Conservation (phyloP, 2,888 invertebrate species). For the Drosophila subquinaria region DNA sequence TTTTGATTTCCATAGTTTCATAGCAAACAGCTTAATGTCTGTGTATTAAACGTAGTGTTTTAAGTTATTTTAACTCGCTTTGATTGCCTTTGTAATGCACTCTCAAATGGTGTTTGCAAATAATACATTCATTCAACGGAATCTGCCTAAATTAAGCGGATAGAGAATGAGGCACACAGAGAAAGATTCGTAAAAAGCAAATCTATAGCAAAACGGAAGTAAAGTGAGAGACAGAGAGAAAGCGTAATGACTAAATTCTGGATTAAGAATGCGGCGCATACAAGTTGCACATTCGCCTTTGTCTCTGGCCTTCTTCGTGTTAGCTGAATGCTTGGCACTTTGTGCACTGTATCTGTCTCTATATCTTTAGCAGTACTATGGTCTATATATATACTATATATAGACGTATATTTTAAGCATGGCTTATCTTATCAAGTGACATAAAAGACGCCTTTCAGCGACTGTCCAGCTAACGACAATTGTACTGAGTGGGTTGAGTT, state of each 20-base stretch:
- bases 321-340: constrained; percentile 29
- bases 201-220: constrained; percentile 63
- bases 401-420: constrained; percentile 79
- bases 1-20: neutral
- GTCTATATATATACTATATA: constrained; percentile 46
- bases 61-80: neutral
- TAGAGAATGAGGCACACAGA: constrained; percentile 2
- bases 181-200: constrained; percentile 45
- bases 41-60: too few species aligned
- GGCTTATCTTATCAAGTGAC: constrained; percentile 79
- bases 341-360: constrained; percentile 42
- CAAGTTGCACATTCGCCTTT: constrained; percentile 77
- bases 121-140: constrained; percentile 36
- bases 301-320: constrained; percentile 54
- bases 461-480: constrained; percentile 67
- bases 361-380: constrained; percentile 17
- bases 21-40: constrained; percentile 2
- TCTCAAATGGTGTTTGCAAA: constrained; percentile 26
- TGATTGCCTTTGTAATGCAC: constrained; percentile 44
- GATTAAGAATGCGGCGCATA: constrained; percentile 78
- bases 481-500: constrained; percentile 53
- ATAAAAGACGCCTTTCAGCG: constrained; percentile 82
- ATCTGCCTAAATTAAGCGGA: constrained; percentile 68
- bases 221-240: constrained; percentile 41
- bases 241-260: constrained; percentile 77